phyloP scores from a whole-genome alignment of 2,113 vertebrate species.

The Atlantisia rogersi region DNA sequence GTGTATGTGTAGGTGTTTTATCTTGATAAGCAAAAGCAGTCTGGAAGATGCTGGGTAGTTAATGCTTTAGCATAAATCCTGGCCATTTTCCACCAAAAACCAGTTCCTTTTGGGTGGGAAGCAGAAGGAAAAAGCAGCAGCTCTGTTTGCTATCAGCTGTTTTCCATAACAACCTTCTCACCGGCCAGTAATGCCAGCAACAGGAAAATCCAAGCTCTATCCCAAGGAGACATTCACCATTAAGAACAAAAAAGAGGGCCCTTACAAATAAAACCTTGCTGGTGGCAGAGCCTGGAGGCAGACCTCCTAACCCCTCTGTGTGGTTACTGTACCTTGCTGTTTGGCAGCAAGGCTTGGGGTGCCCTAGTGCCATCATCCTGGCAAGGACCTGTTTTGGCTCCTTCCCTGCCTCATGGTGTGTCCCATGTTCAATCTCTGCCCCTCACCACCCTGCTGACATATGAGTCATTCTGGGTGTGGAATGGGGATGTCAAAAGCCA shows the following conservation, averaged over 20 bases:
- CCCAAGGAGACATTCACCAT: not conserved
- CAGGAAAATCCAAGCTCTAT: not conserved
- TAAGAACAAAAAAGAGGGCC: not conserved
- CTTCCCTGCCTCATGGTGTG: not conserved
- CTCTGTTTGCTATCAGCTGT: not conserved
- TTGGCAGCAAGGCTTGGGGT: not conserved
- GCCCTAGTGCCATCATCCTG: not conserved
- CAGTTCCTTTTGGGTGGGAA: not conserved
- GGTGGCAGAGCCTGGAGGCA: not conserved
- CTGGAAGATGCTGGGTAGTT: not conserved
- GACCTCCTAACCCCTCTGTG: not conserved
- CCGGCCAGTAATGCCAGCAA: not conserved
- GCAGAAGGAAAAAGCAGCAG: not conserved
- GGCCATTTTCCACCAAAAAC: not conserved
- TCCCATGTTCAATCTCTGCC: not conserved
- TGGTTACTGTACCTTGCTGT: not conserved
- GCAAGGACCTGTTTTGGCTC: not conserved
- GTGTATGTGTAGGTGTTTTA: not conserved
- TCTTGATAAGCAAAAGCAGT: not conserved
- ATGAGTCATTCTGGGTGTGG: not conserved
- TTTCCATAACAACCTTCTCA: not conserved
- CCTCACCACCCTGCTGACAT: not conserved
- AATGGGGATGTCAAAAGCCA: not conserved
- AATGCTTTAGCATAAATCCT: not conserved
- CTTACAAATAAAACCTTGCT: not conserved